These are phyloP conservation scores for Chrysina gloriosa DNA, from an alignment of 2,888 invertebrate genomes.

Conservation along the genomic window DNA sequence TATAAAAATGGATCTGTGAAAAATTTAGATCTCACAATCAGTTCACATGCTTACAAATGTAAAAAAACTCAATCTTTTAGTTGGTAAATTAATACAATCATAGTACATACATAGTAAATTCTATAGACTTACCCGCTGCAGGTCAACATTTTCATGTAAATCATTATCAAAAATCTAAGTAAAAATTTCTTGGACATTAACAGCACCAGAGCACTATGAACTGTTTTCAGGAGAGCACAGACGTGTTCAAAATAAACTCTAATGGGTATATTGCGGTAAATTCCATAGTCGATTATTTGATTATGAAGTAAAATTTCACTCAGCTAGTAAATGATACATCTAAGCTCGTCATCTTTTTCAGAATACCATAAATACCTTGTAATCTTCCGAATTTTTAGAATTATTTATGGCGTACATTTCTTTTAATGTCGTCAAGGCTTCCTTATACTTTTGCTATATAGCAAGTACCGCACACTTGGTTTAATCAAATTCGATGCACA, in stretches of 20 bases:
- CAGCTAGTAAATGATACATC: constrained; percentile 35
- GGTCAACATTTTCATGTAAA: constrained; percentile 33
- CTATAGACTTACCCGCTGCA: constrained; percentile 43
- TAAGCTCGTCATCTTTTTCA: not conserved
- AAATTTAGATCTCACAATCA: too few relatives aligned
- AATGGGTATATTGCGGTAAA: constrained; percentile 38
- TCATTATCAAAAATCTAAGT: constrained; percentile 25
- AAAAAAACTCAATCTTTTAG: too few relatives aligned
- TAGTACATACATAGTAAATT: too few relatives aligned
- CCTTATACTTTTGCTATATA: constrained; percentile 59
- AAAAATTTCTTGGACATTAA: constrained; percentile 29
- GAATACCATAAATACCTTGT: constrained; percentile 53
- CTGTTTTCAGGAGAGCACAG: constrained; percentile 35
- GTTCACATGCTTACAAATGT: too few relatives aligned
- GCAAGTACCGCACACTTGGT: constrained; percentile 63
- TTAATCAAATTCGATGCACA: constrained; percentile 63
- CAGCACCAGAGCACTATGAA: constrained; percentile 31
- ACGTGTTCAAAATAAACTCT: constrained; percentile 41
- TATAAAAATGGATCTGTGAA: too few relatives aligned
- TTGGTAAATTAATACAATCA: too few relatives aligned
- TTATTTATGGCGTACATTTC: constrained; percentile 66
- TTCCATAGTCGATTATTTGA: constrained; percentile 42
- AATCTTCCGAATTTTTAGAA: constrained; percentile 63
- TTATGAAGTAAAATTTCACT: constrained; percentile 35
- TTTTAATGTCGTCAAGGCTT: constrained; percentile 62